A percentile compares a stretch with the other conserved stretches of the same genome.
Conservation (phyloP, 2,888 invertebrate genomes). For the Galeopsomyia nigrocyanea region DNA sequence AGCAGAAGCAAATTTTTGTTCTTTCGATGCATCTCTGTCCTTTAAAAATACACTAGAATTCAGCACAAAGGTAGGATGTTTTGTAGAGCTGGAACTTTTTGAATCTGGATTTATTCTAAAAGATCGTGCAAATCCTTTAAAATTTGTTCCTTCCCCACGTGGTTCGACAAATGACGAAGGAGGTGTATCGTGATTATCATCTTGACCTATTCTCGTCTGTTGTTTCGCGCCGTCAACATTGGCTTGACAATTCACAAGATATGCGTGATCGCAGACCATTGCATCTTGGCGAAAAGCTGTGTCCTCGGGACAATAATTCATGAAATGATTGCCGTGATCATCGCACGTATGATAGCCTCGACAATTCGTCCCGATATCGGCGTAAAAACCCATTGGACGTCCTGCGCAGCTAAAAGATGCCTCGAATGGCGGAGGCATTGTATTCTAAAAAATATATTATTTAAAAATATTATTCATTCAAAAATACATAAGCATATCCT, state of each 20-base stretch:
- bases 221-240: not conserved
- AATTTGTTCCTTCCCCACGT: slow-evolving; percentile 31
- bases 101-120: slow-evolving; percentile 44
- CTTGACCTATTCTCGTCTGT: not conserved
- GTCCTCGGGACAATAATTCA: slow-evolving; percentile 61
- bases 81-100: slow-evolving; percentile 29
- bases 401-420: slow-evolving; percentile 59
- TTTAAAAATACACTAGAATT: slow-evolving; percentile 52
- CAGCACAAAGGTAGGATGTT: slow-evolving; percentile 51
- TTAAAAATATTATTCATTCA: no score
- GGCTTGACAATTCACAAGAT: slow-evolving; percentile 59
- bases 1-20: no score
- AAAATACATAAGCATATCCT: no score
- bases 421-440: slow-evolving; percentile 53
- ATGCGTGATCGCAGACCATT: slow-evolving; percentile 63
- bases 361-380: slow-evolving; percentile 59
- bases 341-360: slow-evolving; percentile 63
- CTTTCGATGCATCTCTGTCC: slow-evolving; percentile 10
- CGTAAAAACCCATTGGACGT: slow-evolving; percentile 60
- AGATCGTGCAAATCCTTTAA: slow-evolving; percentile 45
- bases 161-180: slow-evolving; percentile 35
- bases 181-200: slow-evolving; percentile 27
- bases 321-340: slow-evolving; percentile 64
- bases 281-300: slow-evolving; percentile 65
- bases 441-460: slow-evolving; percentile 53